Percentiles rank a stretch among this genome's conserved stretches.
These are phyloP conservation scores for Bathynomus jamesi DNA, from an alignment of 1,140 invertebrate genomes.

Conservation along the genomic window DNA sequence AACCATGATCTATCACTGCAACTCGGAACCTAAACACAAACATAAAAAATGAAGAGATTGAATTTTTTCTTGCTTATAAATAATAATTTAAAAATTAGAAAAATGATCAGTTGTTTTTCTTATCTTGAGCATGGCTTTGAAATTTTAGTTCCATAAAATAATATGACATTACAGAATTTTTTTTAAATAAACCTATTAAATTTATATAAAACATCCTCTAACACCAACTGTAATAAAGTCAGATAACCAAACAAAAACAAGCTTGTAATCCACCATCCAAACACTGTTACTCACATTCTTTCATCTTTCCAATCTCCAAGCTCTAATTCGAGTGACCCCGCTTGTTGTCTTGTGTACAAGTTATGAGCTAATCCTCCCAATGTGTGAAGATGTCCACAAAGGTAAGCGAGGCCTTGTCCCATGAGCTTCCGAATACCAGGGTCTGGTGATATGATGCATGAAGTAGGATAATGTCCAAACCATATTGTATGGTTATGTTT, in stretches of 20 bases:
- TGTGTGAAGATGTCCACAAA: conserved; percentile 89
- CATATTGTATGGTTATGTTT: conserved; percentile 58
- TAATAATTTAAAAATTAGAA: no score
- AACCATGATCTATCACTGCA: conserved; percentile 74
- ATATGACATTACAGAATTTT: no score
- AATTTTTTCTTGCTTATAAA: no score
- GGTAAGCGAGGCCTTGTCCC: conserved; percentile 58
- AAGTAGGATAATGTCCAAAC: conserved; percentile 92
- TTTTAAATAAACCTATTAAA: no score
- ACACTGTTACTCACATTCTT: conserved; percentile 56
- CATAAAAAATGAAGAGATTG: no score
- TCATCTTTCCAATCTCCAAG: conserved; percentile 87
- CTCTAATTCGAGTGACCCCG: conserved; percentile 80
- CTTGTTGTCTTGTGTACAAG: conserved; percentile 80
- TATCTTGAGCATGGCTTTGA: no score
- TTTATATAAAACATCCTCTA: no score
- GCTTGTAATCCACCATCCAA: conserved; percentile 64
- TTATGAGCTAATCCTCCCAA: conserved; percentile 64
- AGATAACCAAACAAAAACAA: no score
- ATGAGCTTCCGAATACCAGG: conserved; percentile 47
- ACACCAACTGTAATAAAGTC: no score
- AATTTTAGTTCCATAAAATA: no score
- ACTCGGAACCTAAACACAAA: conserved; percentile 60
- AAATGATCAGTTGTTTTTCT: no score
- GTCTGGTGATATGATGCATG: conserved; percentile 54